Evolutionary conservation across 2,113 vertebrate species (phyloP).

Genomic region (Bos javanicus): DNA sequence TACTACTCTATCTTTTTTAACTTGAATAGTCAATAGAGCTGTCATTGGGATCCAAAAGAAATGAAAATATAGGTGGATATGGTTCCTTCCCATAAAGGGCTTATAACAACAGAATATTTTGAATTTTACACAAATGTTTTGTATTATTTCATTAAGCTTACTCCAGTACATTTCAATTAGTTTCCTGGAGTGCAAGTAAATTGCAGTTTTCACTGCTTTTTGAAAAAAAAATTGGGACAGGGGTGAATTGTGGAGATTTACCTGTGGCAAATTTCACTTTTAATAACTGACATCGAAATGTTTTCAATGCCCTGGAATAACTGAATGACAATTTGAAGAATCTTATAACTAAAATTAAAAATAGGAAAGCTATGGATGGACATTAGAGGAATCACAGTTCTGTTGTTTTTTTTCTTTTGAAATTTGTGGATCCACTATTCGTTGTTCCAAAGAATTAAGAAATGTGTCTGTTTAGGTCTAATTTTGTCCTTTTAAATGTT

Average conservation of each 20-base stretch:
- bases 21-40: neutral
- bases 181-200: conserved; percentile 21
- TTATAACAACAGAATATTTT: neutral
- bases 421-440: neutral
- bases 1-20: neutral
- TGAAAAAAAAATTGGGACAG: neutral
- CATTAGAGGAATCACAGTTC: neutral
- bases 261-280: neutral
- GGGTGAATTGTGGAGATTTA: neutral
- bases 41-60: neutral
- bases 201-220: neutral
- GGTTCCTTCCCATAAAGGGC: neutral
- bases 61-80: neutral
- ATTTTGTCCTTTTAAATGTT: neutral
- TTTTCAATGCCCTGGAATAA: neutral
- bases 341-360: conserved; percentile 3
- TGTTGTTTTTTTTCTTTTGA: neutral
- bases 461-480: neutral
- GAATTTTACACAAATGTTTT: neutral
- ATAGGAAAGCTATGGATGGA: neutral
- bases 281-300: neutral
- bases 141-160: neutral
- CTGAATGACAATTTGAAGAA: neutral
- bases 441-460: neutral
- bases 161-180: neutral